Conservation (phyloP, 2,888 invertebrate species). For the Tipula unca region DNA sequence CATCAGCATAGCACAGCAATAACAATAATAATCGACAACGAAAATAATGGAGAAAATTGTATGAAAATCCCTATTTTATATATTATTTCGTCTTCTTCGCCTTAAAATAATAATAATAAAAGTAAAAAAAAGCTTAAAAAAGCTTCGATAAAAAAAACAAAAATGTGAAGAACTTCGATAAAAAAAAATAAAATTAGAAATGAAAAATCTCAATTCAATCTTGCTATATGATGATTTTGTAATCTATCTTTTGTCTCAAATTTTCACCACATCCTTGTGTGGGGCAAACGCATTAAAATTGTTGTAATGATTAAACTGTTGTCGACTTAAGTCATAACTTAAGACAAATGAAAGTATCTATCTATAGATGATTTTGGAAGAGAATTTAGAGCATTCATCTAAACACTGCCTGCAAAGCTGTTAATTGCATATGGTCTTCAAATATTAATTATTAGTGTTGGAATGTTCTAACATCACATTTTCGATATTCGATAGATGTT, state of each 20-base stretch:
- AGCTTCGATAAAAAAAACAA: neutral
- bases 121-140: neutral
- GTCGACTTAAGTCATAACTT: neutral
- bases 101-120: neutral
- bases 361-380: neutral
- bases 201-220: conserved; percentile 4
- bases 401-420: neutral
- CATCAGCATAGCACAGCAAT: neutral
- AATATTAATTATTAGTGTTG: too few species aligned
- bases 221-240: neutral
- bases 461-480: too few species aligned
- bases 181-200: neutral
- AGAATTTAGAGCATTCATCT: neutral
- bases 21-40: conserved; percentile 14
- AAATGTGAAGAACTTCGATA: neutral
- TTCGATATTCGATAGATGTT: too few species aligned
- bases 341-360: neutral
- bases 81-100: neutral
- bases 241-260: neutral
- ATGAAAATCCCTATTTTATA: neutral
- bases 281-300: neutral
- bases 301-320: neutral
- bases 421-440: neutral
- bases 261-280: neutral
- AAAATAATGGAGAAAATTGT: neutral